Evolutionary conservation across 1,140 invertebrate species (phyloP).

Genomic region (Nixonia krombeini): DNA sequence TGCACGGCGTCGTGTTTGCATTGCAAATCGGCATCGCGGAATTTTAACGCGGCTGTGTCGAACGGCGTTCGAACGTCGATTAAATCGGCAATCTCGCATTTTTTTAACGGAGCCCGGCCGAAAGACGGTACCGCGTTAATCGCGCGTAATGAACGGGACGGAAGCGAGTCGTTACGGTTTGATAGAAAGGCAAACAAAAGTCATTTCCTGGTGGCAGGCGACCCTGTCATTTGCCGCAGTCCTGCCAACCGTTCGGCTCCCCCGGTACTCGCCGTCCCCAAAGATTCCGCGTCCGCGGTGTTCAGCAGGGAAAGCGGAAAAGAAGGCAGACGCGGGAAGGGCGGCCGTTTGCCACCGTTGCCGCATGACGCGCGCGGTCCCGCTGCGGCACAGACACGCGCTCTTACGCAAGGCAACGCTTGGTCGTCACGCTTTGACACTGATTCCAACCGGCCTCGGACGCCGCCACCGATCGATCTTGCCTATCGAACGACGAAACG

Average conservation of each 20-base stretch:
- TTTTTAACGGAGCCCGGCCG: too few relatives aligned
- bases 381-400: conserved; percentile 35
- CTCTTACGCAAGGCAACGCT: conserved; percentile 46
- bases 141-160: conserved; percentile 21
- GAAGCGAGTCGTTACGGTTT: conserved; percentile 48
- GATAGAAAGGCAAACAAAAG: conserved; percentile 51
- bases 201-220: conserved; percentile 35
- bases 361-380: conserved; percentile 16
- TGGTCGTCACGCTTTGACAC: conserved; percentile 45
- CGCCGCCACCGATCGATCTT: too few relatives aligned
- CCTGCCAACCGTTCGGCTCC: too few relatives aligned
- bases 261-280: too few relatives aligned
- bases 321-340: conserved; percentile 29
- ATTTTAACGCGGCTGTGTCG: too few relatives aligned
- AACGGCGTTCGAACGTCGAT: too few relatives aligned
- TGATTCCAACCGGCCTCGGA: conserved; percentile 45
- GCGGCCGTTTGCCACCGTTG: conserved; percentile 25
- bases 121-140: conserved; percentile 6
- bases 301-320: too few relatives aligned
- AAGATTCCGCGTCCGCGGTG: conserved; percentile 24
- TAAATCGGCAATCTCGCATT: too few relatives aligned
- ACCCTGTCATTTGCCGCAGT: conserved; percentile 25
- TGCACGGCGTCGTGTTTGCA: too few relatives aligned
- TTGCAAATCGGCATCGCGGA: too few relatives aligned
- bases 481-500: too few relatives aligned